These are phyloP conservation scores for Miltochrista miniata DNA, from an alignment of 2,888 invertebrate genomes.

Conservation along the genomic window DNA sequence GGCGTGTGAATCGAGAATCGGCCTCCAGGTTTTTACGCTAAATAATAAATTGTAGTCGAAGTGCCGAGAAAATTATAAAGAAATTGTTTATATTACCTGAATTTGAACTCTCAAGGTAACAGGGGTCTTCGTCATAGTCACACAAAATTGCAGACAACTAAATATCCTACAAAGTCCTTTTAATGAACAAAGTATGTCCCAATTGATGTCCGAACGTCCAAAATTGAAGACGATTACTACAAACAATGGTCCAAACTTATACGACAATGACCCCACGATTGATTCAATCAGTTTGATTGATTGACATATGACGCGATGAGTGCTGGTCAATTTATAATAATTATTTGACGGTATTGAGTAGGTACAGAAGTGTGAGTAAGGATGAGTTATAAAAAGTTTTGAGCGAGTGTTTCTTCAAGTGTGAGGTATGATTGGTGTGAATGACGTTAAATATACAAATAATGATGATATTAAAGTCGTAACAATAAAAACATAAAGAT, in stretches of 20 bases:
- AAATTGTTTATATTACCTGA: too few relatives aligned
- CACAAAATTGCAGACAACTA: too few relatives aligned
- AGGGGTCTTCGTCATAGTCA: too few relatives aligned
- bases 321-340: constrained; percentile 20
- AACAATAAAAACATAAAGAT: too few relatives aligned
- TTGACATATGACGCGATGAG: constrained; percentile 29
- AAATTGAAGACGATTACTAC: constrained; percentile 16
- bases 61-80: too few relatives aligned
- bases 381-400: not conserved
- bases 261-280: constrained; percentile 31
- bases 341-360: not conserved
- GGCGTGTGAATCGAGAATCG: too few relatives aligned
- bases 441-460: too few relatives aligned
- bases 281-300: constrained; percentile 35
- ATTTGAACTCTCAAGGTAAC: too few relatives aligned
- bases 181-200: not conserved
- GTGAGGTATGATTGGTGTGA: not conserved
- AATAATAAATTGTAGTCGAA: too few relatives aligned
- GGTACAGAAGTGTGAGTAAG: not conserved
- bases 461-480: too few relatives aligned
- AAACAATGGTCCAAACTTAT: constrained; percentile 14
- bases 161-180: not conserved
- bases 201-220: constrained; percentile 7
- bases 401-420: not conserved
- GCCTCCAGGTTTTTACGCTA: too few relatives aligned